Percentiles rank a stretch among this genome's conserved stretches.
Conservation (phyloP, 2,797 vertebrate genomes). For the Scolopax rusticola region DNA sequence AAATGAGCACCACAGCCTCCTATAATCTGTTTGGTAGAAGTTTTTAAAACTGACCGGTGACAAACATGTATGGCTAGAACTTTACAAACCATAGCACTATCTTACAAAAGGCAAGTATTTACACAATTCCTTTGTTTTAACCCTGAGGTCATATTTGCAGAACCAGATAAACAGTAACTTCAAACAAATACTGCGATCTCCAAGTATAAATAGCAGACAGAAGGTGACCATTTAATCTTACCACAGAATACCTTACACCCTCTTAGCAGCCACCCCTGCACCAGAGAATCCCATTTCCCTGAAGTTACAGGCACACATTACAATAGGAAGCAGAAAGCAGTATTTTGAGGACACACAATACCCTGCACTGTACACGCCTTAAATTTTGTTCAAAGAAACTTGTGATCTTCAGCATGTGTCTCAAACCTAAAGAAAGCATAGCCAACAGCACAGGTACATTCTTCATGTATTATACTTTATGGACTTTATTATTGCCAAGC, state of each 20-base stretch:
- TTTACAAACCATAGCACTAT: background rate
- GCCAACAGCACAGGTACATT: background rate
- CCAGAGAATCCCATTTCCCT: background rate
- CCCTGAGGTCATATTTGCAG: conserved; percentile 44
- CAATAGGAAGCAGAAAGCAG: background rate
- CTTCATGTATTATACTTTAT: background rate
- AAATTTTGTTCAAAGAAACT: background rate
- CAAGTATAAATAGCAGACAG: background rate
- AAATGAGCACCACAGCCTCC: background rate
- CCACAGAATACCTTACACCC: background rate
- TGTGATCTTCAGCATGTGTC: background rate
- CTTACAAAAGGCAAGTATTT: background rate
- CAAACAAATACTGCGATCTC: conserved; percentile 11
- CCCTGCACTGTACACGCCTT: background rate
- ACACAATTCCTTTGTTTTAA: background rate
- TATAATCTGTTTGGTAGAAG: background rate
- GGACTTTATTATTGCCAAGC: background rate
- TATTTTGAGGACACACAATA: background rate
- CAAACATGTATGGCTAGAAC: background rate
- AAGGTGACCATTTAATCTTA: background rate
- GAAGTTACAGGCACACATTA: background rate
- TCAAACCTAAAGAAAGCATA: background rate
- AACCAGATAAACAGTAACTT: conserved; percentile 25
- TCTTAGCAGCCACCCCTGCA: background rate
- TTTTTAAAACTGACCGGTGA: background rate